A percentile compares a stretch with the other conserved stretches of the same genome.
phyloP scores from a whole-genome alignment of 53 echinoderm and acorn worm species.

The Echinometra lucunter region DNA sequence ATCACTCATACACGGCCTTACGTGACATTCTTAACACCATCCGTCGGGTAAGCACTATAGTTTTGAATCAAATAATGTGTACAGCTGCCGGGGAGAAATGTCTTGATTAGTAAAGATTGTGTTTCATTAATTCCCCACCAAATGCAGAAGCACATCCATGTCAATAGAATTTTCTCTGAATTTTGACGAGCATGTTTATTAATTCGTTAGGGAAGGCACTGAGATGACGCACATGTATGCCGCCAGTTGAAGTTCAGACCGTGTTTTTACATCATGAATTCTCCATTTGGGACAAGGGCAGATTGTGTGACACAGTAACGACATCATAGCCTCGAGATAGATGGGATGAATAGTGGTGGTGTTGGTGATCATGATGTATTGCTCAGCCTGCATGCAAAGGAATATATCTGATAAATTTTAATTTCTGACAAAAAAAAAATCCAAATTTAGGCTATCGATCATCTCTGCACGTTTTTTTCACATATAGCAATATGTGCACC shows the following conservation, averaged over 20 bases:
- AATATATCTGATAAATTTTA: no score
- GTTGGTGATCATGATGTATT: background rate
- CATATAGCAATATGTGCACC: no score
- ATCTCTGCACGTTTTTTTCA: no score
- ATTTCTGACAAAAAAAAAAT: no score
- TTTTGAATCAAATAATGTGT: background rate
- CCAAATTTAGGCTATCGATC: no score
- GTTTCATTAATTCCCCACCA: background rate
- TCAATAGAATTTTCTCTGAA: background rate
- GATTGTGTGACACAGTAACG: background rate
- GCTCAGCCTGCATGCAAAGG: no score
- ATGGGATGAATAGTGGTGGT: background rate
- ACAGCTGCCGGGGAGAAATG: background rate
- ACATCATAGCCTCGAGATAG: background rate
- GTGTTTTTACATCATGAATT: background rate
- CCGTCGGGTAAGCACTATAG: background rate
- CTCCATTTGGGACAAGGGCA: background rate
- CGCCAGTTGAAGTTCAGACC: background rate
- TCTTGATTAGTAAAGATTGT: background rate
- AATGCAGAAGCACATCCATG: background rate
- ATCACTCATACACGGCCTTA: background rate
- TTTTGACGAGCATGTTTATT: background rate
- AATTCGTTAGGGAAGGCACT: background rate
- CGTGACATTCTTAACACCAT: background rate
- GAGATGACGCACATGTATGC: background rate